These are phyloP conservation scores for Carpatolechia fugitivella DNA, from an alignment of 2,888 invertebrate species.

Conservation along the genomic window DNA sequence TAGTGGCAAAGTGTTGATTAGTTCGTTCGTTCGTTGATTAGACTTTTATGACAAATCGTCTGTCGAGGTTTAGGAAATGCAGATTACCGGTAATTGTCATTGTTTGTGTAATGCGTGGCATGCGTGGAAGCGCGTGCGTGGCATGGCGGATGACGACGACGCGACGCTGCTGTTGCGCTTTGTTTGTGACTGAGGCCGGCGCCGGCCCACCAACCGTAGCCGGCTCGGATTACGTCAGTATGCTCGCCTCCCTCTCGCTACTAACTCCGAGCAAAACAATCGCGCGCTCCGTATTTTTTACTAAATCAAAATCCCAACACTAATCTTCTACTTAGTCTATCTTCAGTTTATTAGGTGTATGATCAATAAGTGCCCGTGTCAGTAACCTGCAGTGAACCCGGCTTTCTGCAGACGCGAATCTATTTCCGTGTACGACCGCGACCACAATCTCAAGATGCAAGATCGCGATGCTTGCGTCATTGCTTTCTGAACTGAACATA, in stretches of 20 bases:
- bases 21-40: no score
- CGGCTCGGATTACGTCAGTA: conserved; percentile 63
- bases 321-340: no score
- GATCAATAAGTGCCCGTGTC: conserved; percentile 32
- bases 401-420: conserved; percentile 29
- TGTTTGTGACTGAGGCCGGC: not conserved
- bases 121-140: conserved; percentile 60
- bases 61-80: conserved; percentile 12
- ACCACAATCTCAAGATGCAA: conserved; percentile 35
- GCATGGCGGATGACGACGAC: conserved; percentile 40
- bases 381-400: conserved; percentile 42
- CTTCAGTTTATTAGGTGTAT: no score
- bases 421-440: conserved; percentile 38
- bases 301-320: no score
- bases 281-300: conserved; percentile 15
- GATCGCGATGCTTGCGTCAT: conserved; percentile 63
- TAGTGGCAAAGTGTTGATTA: no score
- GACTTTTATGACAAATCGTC: no score
- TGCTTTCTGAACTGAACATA: conserved; percentile 47
- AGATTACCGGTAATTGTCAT: conserved; percentile 24
- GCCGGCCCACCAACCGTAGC: conserved; percentile 26
- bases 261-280: conserved; percentile 45
- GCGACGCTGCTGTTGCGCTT: conserved; percentile 40
- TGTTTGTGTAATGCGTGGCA: conserved; percentile 49
- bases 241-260: conserved; percentile 31